These are phyloP conservation scores for Anthophora plumipes DNA, from an alignment of 2,888 invertebrate species.

Conservation along the genomic window DNA sequence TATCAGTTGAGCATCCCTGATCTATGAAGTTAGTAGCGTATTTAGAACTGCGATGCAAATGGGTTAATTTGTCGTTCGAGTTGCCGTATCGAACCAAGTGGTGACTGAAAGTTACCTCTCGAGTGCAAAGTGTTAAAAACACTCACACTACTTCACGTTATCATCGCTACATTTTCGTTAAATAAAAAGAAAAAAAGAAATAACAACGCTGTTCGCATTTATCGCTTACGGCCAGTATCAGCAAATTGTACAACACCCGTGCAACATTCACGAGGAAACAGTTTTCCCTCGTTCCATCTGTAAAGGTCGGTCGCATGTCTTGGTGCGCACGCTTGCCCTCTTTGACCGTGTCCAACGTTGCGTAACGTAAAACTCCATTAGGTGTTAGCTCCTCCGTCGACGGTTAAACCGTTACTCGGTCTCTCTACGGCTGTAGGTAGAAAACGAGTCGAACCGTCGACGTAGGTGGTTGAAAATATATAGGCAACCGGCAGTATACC, in stretches of 20 bases:
- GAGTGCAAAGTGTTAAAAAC: too few relatives aligned
- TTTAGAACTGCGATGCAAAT: too few relatives aligned
- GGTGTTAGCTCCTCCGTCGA: conserved; percentile 71
- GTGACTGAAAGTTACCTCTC: too few relatives aligned
- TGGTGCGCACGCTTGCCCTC: conserved; percentile 50
- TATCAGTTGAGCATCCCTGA: too few relatives aligned
- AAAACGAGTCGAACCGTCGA: conserved; percentile 57
- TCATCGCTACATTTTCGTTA: too few relatives aligned
- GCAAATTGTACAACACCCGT: not conserved
- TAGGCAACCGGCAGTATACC: conserved; percentile 60
- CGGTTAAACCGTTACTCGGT: conserved; percentile 71
- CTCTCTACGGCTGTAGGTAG: conserved; percentile 61
- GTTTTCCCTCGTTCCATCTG: not conserved
- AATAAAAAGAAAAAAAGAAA: too few relatives aligned
- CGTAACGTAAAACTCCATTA: conserved; percentile 75
- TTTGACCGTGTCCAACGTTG: conserved; percentile 69
- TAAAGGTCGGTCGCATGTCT: conserved; percentile 49
- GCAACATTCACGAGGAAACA: conserved; percentile 10
- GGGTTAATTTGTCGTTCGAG: too few relatives aligned
- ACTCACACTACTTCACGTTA: too few relatives aligned
- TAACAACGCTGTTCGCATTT: too few relatives aligned
- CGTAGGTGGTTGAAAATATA: conserved; percentile 54
- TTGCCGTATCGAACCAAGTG: too few relatives aligned
- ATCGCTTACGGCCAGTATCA: not conserved
- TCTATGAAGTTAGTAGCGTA: too few relatives aligned